Evolutionary conservation across 92 coral and sea anemone genomes (phyloP), one percentile per base, ranked within the genome.

Genomic region (Palythoa grandis): DNA sequence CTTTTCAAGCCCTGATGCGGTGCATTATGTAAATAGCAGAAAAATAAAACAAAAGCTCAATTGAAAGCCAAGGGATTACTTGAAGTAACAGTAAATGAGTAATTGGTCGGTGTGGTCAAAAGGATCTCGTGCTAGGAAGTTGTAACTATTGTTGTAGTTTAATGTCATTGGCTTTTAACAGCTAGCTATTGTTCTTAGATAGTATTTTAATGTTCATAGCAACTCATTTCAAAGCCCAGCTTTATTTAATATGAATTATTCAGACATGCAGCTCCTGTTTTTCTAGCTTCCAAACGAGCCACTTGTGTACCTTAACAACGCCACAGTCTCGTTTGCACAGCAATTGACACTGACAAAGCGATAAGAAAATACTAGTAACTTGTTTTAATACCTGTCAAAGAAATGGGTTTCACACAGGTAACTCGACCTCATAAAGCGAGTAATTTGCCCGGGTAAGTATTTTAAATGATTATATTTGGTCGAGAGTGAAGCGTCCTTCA

Each of bases 391-490:
- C 40, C 57, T 66, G 65, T 40, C 63, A 69, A 35, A 88, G 52
- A 78, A 54, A 96, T 96, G 98, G 96, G 98, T 66, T 96, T 94
- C 78, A 93, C 98, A 1, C 96, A 96, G 82, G 77, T 96, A 61
- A 96, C 98, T 16, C 88, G 91, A 75, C 98, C 98, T 11, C 94
- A 96, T 72, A 88, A 86, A 61, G 98, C 98, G 14, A 96, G 98
- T 79, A 96, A 96, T 79, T 76, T 96, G 79, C 98, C 98, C 0
- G 98, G 98, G 98, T 96, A 82, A 91, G 96, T 83, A 47, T 22
- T 52, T 20, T 38, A n/a, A n/a, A 58, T 15, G n/a, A 52, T 74
- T 74, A 24, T 54, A 87, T 79, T 79, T 40, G 15, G 22, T 53
- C 25, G 47, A 68, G 67, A 16, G 50, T 23, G 25, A 69, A 29